Evolutionary conservation across 2,797 vertebrate species (phyloP).

Genomic region (Crenuchus spilurus): DNA sequence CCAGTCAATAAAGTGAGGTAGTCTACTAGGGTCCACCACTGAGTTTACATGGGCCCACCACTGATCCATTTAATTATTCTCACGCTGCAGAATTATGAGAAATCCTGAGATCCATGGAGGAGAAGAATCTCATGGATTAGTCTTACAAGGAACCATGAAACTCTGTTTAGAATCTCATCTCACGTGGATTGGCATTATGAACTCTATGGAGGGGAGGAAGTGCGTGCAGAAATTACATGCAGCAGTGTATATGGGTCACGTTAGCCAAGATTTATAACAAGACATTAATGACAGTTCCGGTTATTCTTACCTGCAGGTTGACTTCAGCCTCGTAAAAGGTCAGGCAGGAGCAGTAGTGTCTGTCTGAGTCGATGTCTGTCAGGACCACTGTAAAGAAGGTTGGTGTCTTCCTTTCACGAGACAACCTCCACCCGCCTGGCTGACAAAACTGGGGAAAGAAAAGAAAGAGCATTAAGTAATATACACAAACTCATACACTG

Average conservation of each 20-base stretch:
- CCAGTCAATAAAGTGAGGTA: neutral
- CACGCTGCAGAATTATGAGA: neutral
- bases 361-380: slow-evolving; percentile 96
- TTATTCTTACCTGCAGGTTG: slow-evolving; percentile 88
- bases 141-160: neutral
- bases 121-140: neutral
- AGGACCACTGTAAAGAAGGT: slow-evolving; percentile 96
- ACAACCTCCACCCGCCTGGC: slow-evolving; percentile 93
- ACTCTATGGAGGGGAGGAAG: neutral
- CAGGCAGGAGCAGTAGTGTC: slow-evolving; percentile 96
- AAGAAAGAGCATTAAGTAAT: slow-evolving; percentile 37
- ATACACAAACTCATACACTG: too few relatives aligned
- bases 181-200: too few relatives aligned
- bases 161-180: neutral
- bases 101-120: neutral
- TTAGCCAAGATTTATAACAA: neutral
- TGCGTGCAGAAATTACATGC: neutral
- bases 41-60: too few relatives aligned
- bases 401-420: slow-evolving; percentile 89
- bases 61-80: neutral
- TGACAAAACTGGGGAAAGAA: slow-evolving; percentile 89
- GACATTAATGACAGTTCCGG: neutral
- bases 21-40: neutral
- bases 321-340: slow-evolving; percentile 97
- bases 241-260: neutral